phyloP scores from a whole-genome alignment of 2,888 invertebrate genomes.

The Mythimna ferrago region DNA sequence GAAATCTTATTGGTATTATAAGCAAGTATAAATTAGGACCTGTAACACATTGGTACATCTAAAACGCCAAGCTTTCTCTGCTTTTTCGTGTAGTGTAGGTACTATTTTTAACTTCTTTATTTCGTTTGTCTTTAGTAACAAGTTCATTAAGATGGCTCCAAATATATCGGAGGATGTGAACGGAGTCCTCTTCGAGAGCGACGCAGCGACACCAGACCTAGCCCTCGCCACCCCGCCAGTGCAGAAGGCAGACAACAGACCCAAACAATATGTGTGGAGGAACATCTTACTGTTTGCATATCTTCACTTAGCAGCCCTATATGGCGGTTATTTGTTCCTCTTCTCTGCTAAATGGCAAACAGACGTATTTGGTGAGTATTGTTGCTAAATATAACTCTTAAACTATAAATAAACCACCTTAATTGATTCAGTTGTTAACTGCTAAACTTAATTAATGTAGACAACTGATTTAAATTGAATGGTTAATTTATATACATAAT shows the following conservation, averaged over 20 bases:
- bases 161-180: conserved; percentile 81
- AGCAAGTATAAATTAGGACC: neutral
- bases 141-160: conserved; percentile 82
- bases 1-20: no score
- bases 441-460: neutral
- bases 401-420: neutral
- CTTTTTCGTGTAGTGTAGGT: neutral
- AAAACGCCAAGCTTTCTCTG: neutral
- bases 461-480: neutral
- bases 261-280: conserved; percentile 94
- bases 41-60: neutral
- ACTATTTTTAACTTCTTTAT: neutral
- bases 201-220: conserved; percentile 86
- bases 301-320: conserved; percentile 94
- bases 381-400: neutral
- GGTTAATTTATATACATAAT: neutral
- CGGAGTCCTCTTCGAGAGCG: conserved; percentile 87
- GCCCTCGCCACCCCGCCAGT: conserved; percentile 81
- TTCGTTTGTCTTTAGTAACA: conserved; percentile 44
- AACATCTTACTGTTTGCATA: conserved; percentile 95
- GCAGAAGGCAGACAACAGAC: conserved; percentile 89
- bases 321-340: conserved; percentile 94
- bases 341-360: conserved; percentile 94
- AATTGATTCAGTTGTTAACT: conserved; percentile 8
- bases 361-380: conserved; percentile 92